Conservation (phyloP, 2,113 vertebrate genomes). For the Archilochus colubris region DNA sequence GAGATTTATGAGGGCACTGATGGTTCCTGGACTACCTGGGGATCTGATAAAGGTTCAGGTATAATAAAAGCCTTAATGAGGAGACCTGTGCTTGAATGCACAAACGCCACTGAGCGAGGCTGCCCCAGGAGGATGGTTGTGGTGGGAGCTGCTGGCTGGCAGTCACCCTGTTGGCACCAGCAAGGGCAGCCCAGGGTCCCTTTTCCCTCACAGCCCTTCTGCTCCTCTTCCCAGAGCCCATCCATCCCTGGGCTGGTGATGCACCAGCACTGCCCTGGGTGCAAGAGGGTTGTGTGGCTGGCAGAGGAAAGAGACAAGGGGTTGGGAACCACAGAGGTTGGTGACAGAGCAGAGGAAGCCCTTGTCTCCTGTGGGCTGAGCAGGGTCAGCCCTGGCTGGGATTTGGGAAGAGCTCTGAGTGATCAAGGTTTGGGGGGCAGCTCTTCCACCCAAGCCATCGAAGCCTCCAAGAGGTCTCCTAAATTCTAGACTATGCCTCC, state of each 20-base stretch:
- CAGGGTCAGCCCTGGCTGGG: not conserved
- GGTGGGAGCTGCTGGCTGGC: not conserved
- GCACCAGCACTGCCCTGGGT: not conserved
- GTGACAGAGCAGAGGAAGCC: not conserved
- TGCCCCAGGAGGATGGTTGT: not conserved
- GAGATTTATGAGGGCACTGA: slow-evolving; percentile 67
- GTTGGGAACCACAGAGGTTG: not conserved
- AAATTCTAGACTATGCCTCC: not conserved
- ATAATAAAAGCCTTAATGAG: slow-evolving; percentile 60
- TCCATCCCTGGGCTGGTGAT: not conserved
- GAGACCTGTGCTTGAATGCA: not conserved
- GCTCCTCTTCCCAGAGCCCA: no score
- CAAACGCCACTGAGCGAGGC: not conserved
- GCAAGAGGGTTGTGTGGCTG: rapidly evolving
- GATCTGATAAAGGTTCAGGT: slow-evolving; percentile 66
- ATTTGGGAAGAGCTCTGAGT: not conserved
- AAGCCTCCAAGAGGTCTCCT: not conserved
- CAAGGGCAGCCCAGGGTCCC: not conserved
- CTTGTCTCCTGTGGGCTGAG: not conserved
- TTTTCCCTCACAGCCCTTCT: not conserved
- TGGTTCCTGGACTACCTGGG: slow-evolving; percentile 49
- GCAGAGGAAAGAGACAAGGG: rapidly evolving
- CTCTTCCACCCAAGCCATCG: not conserved
- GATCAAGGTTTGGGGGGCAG: not conserved
- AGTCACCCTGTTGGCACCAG: not conserved